phyloP scores from a whole-genome alignment of 2,113 vertebrate species.

The Clarias batrachus region DNA sequence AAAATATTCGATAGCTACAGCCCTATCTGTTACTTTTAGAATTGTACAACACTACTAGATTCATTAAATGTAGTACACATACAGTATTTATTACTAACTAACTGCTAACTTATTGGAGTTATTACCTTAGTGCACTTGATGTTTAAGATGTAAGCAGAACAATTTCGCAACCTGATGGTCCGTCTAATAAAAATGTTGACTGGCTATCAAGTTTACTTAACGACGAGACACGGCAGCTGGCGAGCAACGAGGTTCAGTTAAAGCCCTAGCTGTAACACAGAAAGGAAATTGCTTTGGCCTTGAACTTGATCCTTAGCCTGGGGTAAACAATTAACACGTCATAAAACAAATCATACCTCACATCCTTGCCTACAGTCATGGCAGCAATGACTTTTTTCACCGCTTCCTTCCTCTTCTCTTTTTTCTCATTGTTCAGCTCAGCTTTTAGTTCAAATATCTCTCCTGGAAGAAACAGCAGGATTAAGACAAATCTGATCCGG shows the following conservation, averaged over 20 bases:
- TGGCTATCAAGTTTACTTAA: neutral
- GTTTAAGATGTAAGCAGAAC: neutral
- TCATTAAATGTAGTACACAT: neutral
- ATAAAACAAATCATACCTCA: conserved; percentile 78
- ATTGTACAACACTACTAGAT: no score
- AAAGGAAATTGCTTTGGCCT: conserved; percentile 3
- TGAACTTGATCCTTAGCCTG: neutral
- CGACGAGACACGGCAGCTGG: neutral
- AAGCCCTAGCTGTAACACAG: neutral
- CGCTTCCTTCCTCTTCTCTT: conserved; percentile 96
- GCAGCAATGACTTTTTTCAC: conserved; percentile 98
- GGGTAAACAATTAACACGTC: neutral
- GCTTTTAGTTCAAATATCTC: conserved; percentile 99
- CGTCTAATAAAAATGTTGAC: neutral
- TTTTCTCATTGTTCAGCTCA: conserved; percentile 98
- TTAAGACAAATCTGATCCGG: neutral
- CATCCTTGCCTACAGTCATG: conserved; percentile 97
- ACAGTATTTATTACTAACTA: no score
- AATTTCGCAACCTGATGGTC: neutral
- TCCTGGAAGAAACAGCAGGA: conserved; percentile 68
- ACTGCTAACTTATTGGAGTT: no score
- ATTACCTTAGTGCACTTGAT: neutral
- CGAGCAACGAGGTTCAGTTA: neutral
- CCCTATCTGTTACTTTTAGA: no score
- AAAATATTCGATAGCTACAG: no score